Evolutionary conservation across 2,113 vertebrate genomes (phyloP).

Genomic region (Hyla sarda): DNA sequence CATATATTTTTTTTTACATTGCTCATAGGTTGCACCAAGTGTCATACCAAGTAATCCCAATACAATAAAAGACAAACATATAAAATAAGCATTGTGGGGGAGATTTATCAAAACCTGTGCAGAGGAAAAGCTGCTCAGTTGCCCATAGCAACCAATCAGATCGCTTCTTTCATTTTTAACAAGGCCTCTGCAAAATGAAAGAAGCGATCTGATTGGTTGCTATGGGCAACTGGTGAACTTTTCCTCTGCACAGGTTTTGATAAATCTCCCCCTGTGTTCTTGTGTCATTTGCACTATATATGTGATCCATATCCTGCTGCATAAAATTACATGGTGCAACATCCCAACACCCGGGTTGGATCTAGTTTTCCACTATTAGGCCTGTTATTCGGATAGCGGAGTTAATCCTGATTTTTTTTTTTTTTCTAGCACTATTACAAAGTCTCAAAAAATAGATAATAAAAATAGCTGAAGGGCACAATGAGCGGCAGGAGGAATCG

Average conservation of each 20-base stretch:
- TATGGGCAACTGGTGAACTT: too few relatives aligned
- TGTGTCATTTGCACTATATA: background rate
- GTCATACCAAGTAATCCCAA: background rate
- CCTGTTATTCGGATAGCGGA: background rate
- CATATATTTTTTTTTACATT: background rate
- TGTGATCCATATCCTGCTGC: too few relatives aligned
- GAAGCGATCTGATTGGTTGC: too few relatives aligned
- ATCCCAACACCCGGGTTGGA: background rate
- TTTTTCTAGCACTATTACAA: background rate
- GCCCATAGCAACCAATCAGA: too few relatives aligned
- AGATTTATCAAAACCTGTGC: too few relatives aligned
- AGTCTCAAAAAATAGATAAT: background rate
- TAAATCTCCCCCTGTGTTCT: background rate
- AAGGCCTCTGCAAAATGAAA: too few relatives aligned
- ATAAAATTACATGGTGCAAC: background rate
- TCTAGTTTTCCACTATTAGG: background rate
- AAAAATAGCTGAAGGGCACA: slow-evolving; percentile 43
- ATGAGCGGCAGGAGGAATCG: slow-evolving; percentile 22
- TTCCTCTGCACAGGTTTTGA: too few relatives aligned
- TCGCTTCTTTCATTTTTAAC: too few relatives aligned
- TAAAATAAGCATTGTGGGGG: too few relatives aligned
- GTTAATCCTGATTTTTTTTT: background rate
- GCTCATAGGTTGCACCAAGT: background rate
- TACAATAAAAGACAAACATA: background rate
- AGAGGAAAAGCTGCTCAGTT: too few relatives aligned